Conservation (phyloP, 2,113 vertebrate species). For the Myotis lucifugus region DNA sequence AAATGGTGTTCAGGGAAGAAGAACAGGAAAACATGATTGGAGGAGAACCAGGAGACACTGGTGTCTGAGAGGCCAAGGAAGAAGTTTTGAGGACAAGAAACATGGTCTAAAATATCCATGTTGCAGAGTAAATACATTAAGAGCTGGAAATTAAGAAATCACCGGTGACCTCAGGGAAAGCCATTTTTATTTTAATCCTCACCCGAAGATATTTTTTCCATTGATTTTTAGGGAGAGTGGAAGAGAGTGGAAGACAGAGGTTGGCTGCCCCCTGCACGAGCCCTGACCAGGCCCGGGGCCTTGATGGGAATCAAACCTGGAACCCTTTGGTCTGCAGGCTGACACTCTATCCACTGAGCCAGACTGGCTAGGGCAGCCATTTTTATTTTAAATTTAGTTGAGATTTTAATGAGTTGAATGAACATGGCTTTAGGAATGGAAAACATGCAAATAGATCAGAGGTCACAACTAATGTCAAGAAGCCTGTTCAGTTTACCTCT, state of each 20-base stretch:
- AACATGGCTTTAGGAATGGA: neutral
- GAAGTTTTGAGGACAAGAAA: neutral
- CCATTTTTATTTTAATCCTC: neutral
- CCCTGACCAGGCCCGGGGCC: too few relatives aligned
- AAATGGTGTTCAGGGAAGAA: neutral
- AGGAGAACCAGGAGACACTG: neutral
- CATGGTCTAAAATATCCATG: neutral
- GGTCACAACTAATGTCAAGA: neutral
- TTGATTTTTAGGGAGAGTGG: too few relatives aligned
- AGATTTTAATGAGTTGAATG: conserved; percentile 9
- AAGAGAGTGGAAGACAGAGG: too few relatives aligned
- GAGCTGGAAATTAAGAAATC: neutral
- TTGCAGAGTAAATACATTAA: neutral
- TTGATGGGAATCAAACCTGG: too few relatives aligned
- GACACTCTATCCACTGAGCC: too few relatives aligned
- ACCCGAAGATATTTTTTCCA: too few relatives aligned
- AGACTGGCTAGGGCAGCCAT: too few relatives aligned
- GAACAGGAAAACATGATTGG: neutral
- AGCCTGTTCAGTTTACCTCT: neutral
- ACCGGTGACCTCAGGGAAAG: neutral
- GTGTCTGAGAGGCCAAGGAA: neutral
- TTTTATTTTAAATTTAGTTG: neutral
- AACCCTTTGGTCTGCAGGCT: too few relatives aligned
- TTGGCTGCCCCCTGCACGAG: too few relatives aligned
- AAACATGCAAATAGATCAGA: neutral